Conservation (phyloP, 1,140 invertebrate genomes). For the Zaprionus africanus region DNA sequence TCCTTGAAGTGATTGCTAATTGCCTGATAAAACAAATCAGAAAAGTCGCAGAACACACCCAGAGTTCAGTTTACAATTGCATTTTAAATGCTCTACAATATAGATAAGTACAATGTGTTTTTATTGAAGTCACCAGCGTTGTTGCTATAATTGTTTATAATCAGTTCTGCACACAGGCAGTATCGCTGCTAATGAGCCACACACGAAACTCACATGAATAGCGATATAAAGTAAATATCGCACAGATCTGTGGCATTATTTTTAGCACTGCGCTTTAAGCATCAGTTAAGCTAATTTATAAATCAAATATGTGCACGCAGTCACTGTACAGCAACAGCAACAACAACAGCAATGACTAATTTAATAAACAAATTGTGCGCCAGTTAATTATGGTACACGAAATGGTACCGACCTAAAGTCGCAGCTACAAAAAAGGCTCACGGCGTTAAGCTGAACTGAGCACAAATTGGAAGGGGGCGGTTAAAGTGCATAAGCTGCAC, state of each 20-base stretch:
- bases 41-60: neutral
- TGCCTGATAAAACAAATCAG: constrained; percentile 28
- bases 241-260: constrained; percentile 45
- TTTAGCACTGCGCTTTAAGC: constrained; percentile 50
- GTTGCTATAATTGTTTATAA: constrained; percentile 38
- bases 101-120: constrained; percentile 21
- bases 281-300: constrained; percentile 71
- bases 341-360: constrained; percentile 30
- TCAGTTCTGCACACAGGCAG: constrained; percentile 35
- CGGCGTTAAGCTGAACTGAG: neutral
- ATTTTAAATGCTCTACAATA: constrained; percentile 44
- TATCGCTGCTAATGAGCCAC: constrained; percentile 56
- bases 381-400: constrained; percentile 56
- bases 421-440: neutral
- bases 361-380: constrained; percentile 59
- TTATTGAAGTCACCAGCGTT: neutral
- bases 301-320: constrained; percentile 60
- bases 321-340: neutral
- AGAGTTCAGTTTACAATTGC: constrained; percentile 37
- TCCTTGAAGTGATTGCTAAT: constrained; percentile 55
- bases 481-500: neutral
- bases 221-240: constrained; percentile 24
- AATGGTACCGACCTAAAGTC: neutral
- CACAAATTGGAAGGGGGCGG: neutral
- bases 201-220: constrained; percentile 45